Base-by-base conservation (phyloP, 2,113 vertebrate species). In the Dendropsophus ebraccatus region DNA sequence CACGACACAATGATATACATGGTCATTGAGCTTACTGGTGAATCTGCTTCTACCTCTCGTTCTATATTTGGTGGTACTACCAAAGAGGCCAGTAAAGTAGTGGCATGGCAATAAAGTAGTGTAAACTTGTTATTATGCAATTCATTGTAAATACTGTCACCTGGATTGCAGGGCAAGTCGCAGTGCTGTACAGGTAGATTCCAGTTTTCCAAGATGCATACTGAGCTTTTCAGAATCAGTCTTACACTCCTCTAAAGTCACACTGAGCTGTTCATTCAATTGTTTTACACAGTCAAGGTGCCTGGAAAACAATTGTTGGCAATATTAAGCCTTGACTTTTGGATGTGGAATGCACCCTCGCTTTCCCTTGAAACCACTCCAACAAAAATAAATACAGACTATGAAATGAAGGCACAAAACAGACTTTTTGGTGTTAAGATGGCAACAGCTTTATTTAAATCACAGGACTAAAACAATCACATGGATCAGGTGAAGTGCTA, bases 161-260 rank as follows among this genome's bases (percentile, higher is more conserved):
- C 96, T 95, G 92, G 95, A 95, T 84, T 91, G 93, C 82, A 96
- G 92, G 58, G 96, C 95, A 90, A 95, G 92, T 85, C 86, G 92
- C 88, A 98, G 91, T 0, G 96, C 95, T 0, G 95, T 95, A 90
- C 92, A 92, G 90, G 95, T 92, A 0, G 96, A 93, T 87, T 97
- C 96, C 0, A 94, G 91, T 84, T 90, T 92, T 75, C 90, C 91
- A 23, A 97, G 91, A 21, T 88, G 91, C 88, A 96, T 88, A 85
- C 92, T 96, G 87, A 97, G 93, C 60, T 89, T 89, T 88, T 97
- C 96, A 0, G 94, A 94, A 37, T 92, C 94, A 0, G 89, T 91
- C 88, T 96, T 97, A 90, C 90, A 92, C 7, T 93, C 92, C 87
- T 94, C 94, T 82, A 98, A 91, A 12, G 94, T 93, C 0, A 89